phyloP scores from a whole-genome alignment of 2,888 invertebrate genomes.

The Meandrusa payeni region DNA sequence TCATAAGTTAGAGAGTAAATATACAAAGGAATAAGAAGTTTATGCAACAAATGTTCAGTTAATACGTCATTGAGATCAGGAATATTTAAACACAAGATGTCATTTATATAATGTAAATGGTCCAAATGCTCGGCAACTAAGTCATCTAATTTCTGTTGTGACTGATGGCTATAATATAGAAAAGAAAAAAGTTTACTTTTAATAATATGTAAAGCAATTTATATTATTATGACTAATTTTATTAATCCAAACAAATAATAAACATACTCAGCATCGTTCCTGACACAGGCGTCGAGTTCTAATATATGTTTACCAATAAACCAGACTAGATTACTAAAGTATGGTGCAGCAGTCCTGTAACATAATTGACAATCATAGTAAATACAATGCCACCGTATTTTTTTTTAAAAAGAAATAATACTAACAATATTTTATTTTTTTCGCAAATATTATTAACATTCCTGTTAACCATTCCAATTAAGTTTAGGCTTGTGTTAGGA shows the following conservation, averaged over 20 bases:
- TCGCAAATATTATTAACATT: too few relatives aligned
- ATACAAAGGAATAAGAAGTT: slow-evolving; percentile 95
- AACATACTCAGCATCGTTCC: slow-evolving; percentile 97
- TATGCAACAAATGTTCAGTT: slow-evolving; percentile 95
- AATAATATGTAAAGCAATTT: slow-evolving; percentile 13
- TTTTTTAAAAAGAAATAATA: too few relatives aligned
- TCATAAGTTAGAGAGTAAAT: slow-evolving; percentile 91
- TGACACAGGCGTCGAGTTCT: slow-evolving; percentile 96
- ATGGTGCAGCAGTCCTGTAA: slow-evolving; percentile 97
- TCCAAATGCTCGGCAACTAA: slow-evolving; percentile 98
- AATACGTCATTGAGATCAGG: slow-evolving; percentile 95
- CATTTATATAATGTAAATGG: slow-evolving; percentile 98
- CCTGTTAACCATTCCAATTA: too few relatives aligned
- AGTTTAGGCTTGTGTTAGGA: too few relatives aligned
- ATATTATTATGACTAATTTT: neutral
- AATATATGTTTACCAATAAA: slow-evolving; percentile 98
- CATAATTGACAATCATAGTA: too few relatives aligned
- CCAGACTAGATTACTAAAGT: slow-evolving; percentile 99
- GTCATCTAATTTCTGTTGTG: slow-evolving; percentile 93
- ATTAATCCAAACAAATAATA: too few relatives aligned
- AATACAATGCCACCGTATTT: too few relatives aligned
- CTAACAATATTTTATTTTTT: too few relatives aligned
- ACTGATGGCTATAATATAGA: slow-evolving; percentile 88
- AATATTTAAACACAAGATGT: slow-evolving; percentile 95
- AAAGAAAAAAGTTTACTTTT: slow-evolving; percentile 28